Evolutionary conservation across 2,113 vertebrate genomes (phyloP).

Genomic region (Sciurus niger): DNA sequence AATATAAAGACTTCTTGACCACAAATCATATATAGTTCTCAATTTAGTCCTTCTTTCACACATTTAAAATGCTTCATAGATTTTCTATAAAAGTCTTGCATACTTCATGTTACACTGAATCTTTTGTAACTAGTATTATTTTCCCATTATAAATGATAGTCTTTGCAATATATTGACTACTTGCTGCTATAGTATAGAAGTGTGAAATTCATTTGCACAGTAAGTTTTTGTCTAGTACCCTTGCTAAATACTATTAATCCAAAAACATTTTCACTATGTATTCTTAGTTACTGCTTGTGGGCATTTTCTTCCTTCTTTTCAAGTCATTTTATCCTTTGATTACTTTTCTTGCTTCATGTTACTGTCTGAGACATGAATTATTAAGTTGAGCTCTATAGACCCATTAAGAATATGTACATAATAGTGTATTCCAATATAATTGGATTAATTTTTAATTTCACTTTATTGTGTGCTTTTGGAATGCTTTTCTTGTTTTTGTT

Average conservation of each 20-base stretch:
- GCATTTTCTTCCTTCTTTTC: background rate
- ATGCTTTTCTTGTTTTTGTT: background rate
- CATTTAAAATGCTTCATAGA: background rate
- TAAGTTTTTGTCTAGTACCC: background rate
- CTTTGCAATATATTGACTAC: background rate
- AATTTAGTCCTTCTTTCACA: background rate
- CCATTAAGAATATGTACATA: background rate
- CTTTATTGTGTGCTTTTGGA: background rate
- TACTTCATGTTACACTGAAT: background rate
- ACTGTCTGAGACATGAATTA: background rate
- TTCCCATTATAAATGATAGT: background rate
- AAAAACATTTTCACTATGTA: background rate
- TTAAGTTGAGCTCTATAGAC: background rate
- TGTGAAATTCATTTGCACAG: background rate
- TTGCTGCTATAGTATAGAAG: background rate
- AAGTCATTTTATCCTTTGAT: background rate
- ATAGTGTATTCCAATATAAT: background rate
- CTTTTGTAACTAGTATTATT: background rate
- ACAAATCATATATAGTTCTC: background rate
- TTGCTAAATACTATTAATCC: constrained; percentile 22
- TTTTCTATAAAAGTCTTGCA: background rate
- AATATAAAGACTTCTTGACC: background rate
- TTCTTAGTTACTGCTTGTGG: background rate
- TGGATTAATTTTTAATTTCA: background rate
- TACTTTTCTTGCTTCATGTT: background rate